Evolutionary conservation across 2,797 vertebrate genomes (phyloP).

Genomic region (Pteropus rufus): DNA sequence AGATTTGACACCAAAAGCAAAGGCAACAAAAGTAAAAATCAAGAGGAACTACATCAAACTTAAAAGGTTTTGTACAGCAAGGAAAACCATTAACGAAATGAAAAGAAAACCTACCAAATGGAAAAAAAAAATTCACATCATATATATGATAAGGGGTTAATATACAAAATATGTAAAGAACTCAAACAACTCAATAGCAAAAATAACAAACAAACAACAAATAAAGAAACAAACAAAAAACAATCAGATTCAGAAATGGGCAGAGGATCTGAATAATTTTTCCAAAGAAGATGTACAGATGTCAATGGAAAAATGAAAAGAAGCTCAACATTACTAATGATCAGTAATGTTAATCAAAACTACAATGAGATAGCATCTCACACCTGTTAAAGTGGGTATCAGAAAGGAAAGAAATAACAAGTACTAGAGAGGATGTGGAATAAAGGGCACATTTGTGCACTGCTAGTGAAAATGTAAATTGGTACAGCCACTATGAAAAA

Average conservation of each 20-base stretch:
- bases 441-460: not conserved
- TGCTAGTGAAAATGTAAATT: not conserved
- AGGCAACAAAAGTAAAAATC: not conserved
- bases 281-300: not conserved
- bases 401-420: not conserved
- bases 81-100: not conserved
- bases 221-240: not conserved
- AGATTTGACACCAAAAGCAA: not conserved
- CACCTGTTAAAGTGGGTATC: not conserved
- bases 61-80: not conserved
- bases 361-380: not conserved
- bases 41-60: not conserved
- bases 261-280: not conserved
- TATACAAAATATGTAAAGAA: not conserved
- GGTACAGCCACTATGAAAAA: not conserved
- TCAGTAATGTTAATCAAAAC: not conserved
- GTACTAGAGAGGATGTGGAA: not conserved
- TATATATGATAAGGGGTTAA: not conserved
- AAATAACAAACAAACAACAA: too few relatives aligned
- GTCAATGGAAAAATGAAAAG: not conserved
- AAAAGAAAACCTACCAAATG: not conserved
- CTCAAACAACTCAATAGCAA: not conserved
- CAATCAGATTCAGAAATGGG: not conserved
- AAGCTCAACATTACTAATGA: not conserved
- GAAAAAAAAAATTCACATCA: not conserved